A percentile compares a stretch with the other conserved stretches of the same genome.
Evolutionary conservation across 2,888 invertebrate species (phyloP).

Genomic region (Drosophila cognata): DNA sequence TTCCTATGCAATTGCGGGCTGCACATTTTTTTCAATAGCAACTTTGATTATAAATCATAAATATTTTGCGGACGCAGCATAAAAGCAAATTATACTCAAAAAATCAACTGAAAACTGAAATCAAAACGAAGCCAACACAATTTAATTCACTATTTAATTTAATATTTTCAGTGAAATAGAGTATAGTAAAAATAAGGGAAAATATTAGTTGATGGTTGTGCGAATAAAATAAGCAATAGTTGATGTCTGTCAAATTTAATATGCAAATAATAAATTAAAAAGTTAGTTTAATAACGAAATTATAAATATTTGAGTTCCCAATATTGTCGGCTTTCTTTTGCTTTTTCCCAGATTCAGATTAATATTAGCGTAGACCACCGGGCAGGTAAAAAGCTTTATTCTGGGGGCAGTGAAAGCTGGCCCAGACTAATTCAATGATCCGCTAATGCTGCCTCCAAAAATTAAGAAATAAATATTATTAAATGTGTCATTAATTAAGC

Average conservation of each 20-base stretch:
- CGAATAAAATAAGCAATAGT: background rate
- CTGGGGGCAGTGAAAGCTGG: slow-evolving; percentile 64
- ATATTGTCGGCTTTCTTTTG: background rate
- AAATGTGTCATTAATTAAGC: slow-evolving; percentile 68
- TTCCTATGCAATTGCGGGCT: slow-evolving; percentile 6
- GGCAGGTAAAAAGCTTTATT: slow-evolving; percentile 12
- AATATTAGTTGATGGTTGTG: background rate
- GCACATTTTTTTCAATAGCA: slow-evolving; percentile 18
- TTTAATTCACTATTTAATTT: too few relatives aligned
- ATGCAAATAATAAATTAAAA: slow-evolving; percentile 20
- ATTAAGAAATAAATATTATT: slow-evolving; percentile 73
- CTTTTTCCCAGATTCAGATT: background rate
- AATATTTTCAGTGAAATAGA: slow-evolving; percentile 45
- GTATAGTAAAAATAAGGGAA: background rate
- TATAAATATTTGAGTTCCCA: background rate
- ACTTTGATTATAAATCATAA: slow-evolving; percentile 55
- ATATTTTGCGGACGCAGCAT: slow-evolving; percentile 28
- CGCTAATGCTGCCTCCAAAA: slow-evolving; percentile 53
- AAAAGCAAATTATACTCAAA: slow-evolving; percentile 49
- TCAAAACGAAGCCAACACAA: background rate
- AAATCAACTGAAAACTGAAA: slow-evolving; percentile 14
- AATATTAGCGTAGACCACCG: slow-evolving; percentile 16
- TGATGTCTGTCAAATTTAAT: slow-evolving; percentile 1
- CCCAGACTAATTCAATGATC: slow-evolving; percentile 27
- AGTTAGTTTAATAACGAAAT: background rate